These are phyloP conservation scores for Otolemur crassicaudatus DNA, from an alignment of 2,797 vertebrate species.

Conservation along the genomic window DNA sequence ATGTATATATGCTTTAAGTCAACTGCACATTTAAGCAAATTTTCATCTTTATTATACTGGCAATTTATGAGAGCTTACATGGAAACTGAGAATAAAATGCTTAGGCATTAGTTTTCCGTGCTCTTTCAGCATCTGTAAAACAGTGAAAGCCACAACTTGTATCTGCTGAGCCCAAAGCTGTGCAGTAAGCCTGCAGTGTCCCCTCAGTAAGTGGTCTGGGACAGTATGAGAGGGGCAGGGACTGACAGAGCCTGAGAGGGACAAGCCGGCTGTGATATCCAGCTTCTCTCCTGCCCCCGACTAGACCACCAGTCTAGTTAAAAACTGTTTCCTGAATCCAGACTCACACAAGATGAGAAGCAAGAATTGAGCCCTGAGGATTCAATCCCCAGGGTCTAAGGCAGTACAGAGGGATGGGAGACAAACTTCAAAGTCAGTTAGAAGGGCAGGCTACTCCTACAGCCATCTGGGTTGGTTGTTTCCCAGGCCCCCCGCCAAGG, in stretches of 20 bases:
- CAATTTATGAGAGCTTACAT: not conserved
- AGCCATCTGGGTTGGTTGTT: not conserved
- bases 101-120: not conserved
- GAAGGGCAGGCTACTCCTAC: not conserved
- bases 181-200: not conserved
- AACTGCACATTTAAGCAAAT: constrained; percentile 35
- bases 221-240: not conserved
- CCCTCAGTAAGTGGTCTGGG: not conserved
- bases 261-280: not conserved
- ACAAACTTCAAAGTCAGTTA: not conserved
- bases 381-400: not conserved
- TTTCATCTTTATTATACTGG: not conserved
- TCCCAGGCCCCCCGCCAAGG: not conserved
- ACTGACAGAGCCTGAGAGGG: not conserved
- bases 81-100: constrained; percentile 1
- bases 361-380: not conserved
- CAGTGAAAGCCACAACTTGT: not conserved
- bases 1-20: constrained; percentile 38
- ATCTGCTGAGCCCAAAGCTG: not conserved
- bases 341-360: not conserved
- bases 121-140: constrained; percentile 3
- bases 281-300: not conserved
- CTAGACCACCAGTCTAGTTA: not conserved
- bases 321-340: not conserved
- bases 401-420: not conserved